These are phyloP conservation scores for Drosophila prosaltans DNA, from an alignment of 1,140 invertebrate species.

Conservation along the genomic window DNA sequence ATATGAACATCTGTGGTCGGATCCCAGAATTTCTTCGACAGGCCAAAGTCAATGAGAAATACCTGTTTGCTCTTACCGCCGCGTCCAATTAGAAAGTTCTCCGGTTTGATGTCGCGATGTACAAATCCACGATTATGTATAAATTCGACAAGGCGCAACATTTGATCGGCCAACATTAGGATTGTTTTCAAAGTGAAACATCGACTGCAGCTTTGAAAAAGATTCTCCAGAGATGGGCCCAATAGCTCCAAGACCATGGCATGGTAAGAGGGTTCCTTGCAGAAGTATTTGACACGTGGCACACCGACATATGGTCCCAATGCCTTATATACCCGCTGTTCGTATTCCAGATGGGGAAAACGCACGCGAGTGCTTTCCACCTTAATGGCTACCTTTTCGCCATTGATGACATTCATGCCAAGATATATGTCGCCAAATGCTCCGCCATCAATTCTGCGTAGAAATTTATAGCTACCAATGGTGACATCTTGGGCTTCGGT, in stretches of 20 bases:
- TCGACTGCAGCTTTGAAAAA: slow-evolving; percentile 97
- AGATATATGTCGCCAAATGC: slow-evolving; percentile 99
- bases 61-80: slow-evolving; percentile 96
- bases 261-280: slow-evolving; percentile 95
- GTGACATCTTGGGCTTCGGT: slow-evolving; percentile 21
- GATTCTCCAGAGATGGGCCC: slow-evolving; percentile 97
- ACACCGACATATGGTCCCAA: slow-evolving; percentile 96
- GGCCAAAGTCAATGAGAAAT: slow-evolving; percentile 97
- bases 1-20: slow-evolving; percentile 94
- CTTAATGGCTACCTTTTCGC: slow-evolving; percentile 98
- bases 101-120: slow-evolving; percentile 97
- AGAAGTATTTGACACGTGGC: slow-evolving; percentile 95
- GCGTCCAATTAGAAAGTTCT: slow-evolving; percentile 99
- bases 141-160: slow-evolving; percentile 94
- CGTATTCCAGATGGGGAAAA: slow-evolving; percentile 97
- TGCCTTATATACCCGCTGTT: slow-evolving; percentile 95
- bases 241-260: slow-evolving; percentile 98
- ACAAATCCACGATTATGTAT: slow-evolving; percentile 97
- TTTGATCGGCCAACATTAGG: slow-evolving; percentile 97
- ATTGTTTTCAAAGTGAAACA: slow-evolving; percentile 98
- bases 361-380: slow-evolving; percentile 94
- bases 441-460: slow-evolving; percentile 94
- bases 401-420: slow-evolving; percentile 96
- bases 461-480: slow-evolving; percentile 84
- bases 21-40: slow-evolving; percentile 97